These are phyloP conservation scores for Manis pentadactyla DNA, from an alignment of 2,797 vertebrate genomes.

Conservation along the genomic window DNA sequence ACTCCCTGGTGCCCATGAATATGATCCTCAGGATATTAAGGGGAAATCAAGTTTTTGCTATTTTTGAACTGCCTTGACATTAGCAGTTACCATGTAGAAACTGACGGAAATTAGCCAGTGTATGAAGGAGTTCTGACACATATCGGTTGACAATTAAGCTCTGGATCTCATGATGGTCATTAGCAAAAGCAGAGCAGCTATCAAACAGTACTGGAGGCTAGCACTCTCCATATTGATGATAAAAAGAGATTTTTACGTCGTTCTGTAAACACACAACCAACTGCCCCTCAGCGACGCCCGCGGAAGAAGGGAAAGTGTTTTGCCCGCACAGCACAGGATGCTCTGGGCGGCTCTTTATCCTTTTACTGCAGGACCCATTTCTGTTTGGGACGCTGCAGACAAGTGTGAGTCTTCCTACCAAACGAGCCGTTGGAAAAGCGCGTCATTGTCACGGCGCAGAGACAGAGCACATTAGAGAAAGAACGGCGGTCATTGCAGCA, in stretches of 20 bases:
- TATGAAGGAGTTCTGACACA: slow-evolving; percentile 47
- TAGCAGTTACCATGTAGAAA: slow-evolving; percentile 67
- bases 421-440: not conserved
- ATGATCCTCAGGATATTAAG: slow-evolving; percentile 48
- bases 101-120: slow-evolving; percentile 17
- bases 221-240: not conserved
- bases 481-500: not conserved
- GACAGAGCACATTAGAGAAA: not conserved
- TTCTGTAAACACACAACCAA: slow-evolving; percentile 5
- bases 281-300: not conserved
- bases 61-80: slow-evolving; percentile 71
- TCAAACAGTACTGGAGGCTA: slow-evolving; percentile 2
- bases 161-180: not conserved
- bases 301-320: not conserved
- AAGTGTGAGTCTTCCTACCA: not conserved
- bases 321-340: not conserved
- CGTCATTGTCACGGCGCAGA: not conserved
- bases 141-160: slow-evolving; percentile 37
- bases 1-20: slow-evolving; percentile 65
- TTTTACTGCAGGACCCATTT: not conserved
- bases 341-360: not conserved
- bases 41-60: slow-evolving; percentile 72
- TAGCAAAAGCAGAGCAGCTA: not conserved
- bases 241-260: not conserved
- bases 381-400: not conserved